Conservation (phyloP, 2,797 vertebrate genomes). For the Xerus rutilus region DNA sequence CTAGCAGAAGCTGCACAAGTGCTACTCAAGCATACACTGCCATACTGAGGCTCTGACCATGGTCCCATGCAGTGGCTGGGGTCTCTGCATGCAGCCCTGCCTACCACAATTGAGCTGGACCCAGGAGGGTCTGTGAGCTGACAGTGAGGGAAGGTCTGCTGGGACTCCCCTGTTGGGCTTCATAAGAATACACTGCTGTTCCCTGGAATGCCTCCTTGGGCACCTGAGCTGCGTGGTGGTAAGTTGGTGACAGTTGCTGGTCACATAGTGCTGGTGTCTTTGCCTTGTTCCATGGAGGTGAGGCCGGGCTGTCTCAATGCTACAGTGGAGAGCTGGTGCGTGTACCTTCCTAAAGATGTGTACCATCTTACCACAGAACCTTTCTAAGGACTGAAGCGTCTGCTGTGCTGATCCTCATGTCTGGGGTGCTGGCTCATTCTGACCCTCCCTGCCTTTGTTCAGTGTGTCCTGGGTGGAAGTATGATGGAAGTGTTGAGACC, state of each 20-base stretch:
- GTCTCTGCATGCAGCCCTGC: not conserved
- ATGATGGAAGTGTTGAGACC: not conserved
- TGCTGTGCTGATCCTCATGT: not conserved
- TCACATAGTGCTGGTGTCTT: conserved; percentile 53
- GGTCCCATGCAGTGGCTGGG: not conserved
- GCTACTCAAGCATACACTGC: fast-evolving
- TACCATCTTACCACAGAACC: not conserved
- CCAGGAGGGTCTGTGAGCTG: not conserved
- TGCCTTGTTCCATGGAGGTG: not conserved
- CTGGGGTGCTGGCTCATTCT: not conserved
- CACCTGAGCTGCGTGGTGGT: conserved; percentile 70
- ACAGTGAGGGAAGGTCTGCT: not conserved
- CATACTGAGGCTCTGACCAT: not conserved
- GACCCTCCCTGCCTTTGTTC: not conserved
- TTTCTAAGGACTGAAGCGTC: not conserved
- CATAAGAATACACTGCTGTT: not conserved
- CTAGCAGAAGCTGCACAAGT: not conserved
- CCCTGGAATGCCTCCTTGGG: conserved; percentile 77
- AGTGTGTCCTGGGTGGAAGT: not conserved
- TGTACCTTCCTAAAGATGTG: not conserved
- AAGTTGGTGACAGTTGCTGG: conserved; percentile 69
- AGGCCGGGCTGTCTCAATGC: fast-evolving
- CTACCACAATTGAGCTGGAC: not conserved
- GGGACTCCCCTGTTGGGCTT: too few relatives aligned
- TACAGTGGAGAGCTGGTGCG: too few relatives aligned